Base-by-base conservation (phyloP, 2,797 vertebrate genomes). In the Enteromius unitaeniatus region DNA sequence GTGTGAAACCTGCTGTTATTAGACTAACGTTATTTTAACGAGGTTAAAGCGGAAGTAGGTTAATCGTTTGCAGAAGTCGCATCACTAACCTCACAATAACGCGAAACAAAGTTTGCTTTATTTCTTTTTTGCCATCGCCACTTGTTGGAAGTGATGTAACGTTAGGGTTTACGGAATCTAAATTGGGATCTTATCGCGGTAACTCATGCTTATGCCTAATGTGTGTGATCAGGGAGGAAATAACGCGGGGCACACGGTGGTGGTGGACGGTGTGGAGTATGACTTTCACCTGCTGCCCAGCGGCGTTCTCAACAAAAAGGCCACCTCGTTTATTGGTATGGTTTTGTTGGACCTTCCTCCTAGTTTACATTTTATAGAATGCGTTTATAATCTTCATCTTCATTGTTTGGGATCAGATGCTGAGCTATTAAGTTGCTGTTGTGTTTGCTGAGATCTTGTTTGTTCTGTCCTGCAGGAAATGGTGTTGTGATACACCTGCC, bases 241-340 rank as follows among this genome's bases (percentile, higher is more conserved):
- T 88, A 96, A 96, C 6, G 96, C 96, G 0, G 96, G 95, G 31
- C 96, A 96, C 89, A 96, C 95, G 0, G 95, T 96, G 87, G 96
- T 96, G 1, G 96, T 96, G 89, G 96, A 96, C 84, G 84, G 90
- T 0, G 94, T 96, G 84, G 96, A 96, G 91, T 96, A 96, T 0
- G 92, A 96, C 87, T 96, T 96, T 78, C 96, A 96, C 87, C 92
- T 96, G 73, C 88, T 96, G 86, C 96, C 96, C 79, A 96, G 96
- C 0, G 96, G 96, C 0, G 94, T 96, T 17, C 94, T 96, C 86
- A 96, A 96, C 93, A 95, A 94, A 87, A 95, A 93, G 26, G 95
- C 96, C 0, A 45, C 88, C 72, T 96, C 95, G 51, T 96, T 96
- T 88, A 96, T 96, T 1, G 95, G 95, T 96, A 91, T 0, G 78